Percentiles rank a stretch among this genome's conserved stretches.
Evolutionary conservation across 2,797 vertebrate species (phyloP).

Genomic region (Channallabes apus): DNA sequence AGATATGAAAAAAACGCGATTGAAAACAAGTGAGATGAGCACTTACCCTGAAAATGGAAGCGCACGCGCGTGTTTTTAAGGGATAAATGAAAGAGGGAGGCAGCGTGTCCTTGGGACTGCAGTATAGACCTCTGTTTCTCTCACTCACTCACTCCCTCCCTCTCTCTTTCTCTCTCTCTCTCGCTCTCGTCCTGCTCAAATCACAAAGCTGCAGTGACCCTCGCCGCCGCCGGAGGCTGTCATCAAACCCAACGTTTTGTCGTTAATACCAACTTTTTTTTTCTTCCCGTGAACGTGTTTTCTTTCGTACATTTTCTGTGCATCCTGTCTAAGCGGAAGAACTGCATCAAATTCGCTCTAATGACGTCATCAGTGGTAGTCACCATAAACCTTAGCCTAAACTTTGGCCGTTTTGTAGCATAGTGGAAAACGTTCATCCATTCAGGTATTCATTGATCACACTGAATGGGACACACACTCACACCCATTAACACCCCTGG

Average conservation of each 20-base stretch:
- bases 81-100: constrained; percentile 29
- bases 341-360: not conserved
- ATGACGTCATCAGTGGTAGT: not conserved
- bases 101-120: constrained; percentile 53
- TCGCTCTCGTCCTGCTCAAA: constrained; percentile 1
- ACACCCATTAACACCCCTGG: not conserved
- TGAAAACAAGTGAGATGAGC: not conserved
- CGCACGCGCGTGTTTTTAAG: constrained; percentile 11
- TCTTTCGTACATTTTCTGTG: not conserved
- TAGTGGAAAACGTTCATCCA: not conserved
- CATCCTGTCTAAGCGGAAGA: not conserved
- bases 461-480: not conserved
- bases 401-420: not conserved
- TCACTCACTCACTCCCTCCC: constrained; percentile 1
- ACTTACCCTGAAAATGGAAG: constrained; percentile 43
- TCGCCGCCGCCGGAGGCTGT: constrained; percentile 18
- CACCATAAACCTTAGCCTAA: not conserved
- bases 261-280: not conserved
- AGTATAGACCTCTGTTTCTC: not conserved
- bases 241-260: not conserved
- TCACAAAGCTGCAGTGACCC: constrained; percentile 30
- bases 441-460: not conserved
- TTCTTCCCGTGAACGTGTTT: not conserved
- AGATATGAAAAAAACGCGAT: not conserved
- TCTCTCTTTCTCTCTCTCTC: constrained; percentile 15